Evolutionary conservation across 2,113 vertebrate genomes (phyloP).

Genomic region (Ptilonorhynchus violaceus): DNA sequence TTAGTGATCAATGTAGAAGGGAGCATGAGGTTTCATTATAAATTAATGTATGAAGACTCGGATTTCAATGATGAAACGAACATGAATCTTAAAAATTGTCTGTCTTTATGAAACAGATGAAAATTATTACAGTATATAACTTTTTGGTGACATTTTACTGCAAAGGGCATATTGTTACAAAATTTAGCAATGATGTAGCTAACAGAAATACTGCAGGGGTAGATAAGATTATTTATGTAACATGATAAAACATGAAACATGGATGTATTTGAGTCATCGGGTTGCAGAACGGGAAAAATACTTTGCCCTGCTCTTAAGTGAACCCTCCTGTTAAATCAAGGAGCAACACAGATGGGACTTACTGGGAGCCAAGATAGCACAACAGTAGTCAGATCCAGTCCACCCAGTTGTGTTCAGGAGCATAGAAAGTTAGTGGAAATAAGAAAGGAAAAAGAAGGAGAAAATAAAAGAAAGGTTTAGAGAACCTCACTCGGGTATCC

Average conservation of each 20-base stretch:
- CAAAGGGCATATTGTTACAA: slow-evolving; percentile 64
- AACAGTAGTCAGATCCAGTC: background rate
- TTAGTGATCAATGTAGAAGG: slow-evolving; percentile 60
- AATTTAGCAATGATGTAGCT: slow-evolving; percentile 47
- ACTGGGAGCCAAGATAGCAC: background rate
- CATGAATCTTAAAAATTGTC: slow-evolving; percentile 68
- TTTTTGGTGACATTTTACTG: slow-evolving; percentile 67
- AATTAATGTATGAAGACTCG: slow-evolving; percentile 56
- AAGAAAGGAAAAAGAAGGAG: background rate
- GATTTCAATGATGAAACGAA: slow-evolving; percentile 63
- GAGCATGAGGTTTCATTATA: slow-evolving; percentile 61
- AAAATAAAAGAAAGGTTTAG: background rate
- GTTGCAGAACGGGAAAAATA: background rate
- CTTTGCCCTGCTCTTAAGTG: background rate
- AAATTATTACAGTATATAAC: slow-evolving; percentile 63
- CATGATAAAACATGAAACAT: slow-evolving; percentile 44
- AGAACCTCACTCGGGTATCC: background rate
- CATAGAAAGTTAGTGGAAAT: background rate
- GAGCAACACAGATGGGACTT: background rate
- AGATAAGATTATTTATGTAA: slow-evolving; percentile 55
- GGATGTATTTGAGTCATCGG: background rate
- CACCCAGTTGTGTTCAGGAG: background rate
- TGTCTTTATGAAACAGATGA: slow-evolving; percentile 60
- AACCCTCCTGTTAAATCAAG: background rate
- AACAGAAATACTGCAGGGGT: slow-evolving; percentile 17